Evolutionary conservation across 2,113 vertebrate species (phyloP).

Genomic region (Engraulis encrasicolus): DNA sequence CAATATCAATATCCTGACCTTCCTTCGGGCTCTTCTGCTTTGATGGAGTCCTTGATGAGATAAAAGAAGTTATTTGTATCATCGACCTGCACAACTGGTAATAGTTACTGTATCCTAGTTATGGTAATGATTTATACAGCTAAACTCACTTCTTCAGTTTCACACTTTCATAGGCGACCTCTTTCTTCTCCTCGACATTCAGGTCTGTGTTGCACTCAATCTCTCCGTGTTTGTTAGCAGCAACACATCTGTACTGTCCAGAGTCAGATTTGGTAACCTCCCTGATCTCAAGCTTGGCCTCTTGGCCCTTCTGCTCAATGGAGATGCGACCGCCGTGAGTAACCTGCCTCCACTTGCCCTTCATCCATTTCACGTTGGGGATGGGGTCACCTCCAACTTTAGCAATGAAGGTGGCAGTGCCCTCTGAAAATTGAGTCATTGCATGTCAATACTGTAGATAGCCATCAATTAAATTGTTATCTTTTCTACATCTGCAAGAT

Average conservation of each 20-base stretch:
- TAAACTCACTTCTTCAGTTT: constrained; percentile 90
- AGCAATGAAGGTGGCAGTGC: constrained; percentile 90
- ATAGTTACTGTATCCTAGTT: constrained; percentile 4
- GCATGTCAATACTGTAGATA: constrained; percentile 11
- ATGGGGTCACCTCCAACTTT: constrained; percentile 97
- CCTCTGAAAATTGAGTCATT: constrained; percentile 76
- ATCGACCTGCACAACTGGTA: not conserved
- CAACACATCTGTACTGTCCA: constrained; percentile 88
- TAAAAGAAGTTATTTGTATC: constrained; percentile 41
- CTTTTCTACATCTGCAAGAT: not conserved
- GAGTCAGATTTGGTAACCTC: constrained; percentile 90
- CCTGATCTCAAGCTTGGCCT: constrained; percentile 88
- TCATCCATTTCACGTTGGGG: constrained; percentile 97
- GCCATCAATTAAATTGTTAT: not conserved
- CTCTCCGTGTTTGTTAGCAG: constrained; percentile 89
- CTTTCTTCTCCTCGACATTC: constrained; percentile 87
- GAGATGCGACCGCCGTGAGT: constrained; percentile 90
- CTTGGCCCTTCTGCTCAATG: constrained; percentile 88
- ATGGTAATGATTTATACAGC: constrained; percentile 12
- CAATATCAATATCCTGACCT: constrained; percentile 91
- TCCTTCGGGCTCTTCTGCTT: constrained; percentile 90
- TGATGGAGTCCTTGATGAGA: constrained; percentile 81
- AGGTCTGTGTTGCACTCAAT: constrained; percentile 86
- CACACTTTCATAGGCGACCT: constrained; percentile 80
- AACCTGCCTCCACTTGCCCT: constrained; percentile 97